Conservation (phyloP, 2,888 invertebrate genomes). For the Iphiclides podalirius region DNA sequence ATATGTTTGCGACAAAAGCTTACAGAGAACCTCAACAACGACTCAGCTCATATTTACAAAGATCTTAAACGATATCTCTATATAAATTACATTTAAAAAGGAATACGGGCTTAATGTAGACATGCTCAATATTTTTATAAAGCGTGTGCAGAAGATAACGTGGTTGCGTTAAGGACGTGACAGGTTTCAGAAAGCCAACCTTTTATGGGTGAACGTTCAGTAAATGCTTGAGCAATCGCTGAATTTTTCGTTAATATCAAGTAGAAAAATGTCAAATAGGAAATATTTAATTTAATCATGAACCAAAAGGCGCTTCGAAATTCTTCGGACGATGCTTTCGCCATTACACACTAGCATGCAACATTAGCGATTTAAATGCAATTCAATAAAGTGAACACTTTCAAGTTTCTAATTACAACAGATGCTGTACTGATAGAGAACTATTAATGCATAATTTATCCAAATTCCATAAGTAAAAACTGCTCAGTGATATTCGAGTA, state of each 20-base stretch:
- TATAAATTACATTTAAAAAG: conserved; percentile 52
- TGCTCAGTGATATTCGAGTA: conserved; percentile 74
- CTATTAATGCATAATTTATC: conserved; percentile 15
- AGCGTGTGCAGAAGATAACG: conserved; percentile 27
- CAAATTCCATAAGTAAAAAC: conserved; percentile 49
- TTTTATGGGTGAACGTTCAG: conserved; percentile 45
- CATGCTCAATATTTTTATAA: conserved; percentile 47
- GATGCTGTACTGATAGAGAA: conserved; percentile 32
- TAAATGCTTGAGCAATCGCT: conserved; percentile 71
- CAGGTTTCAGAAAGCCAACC: conserved; percentile 24
- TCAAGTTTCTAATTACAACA: conserved; percentile 66
- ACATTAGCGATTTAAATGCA: conserved; percentile 76
- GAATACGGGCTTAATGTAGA: conserved; percentile 54
- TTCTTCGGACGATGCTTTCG: conserved; percentile 41
- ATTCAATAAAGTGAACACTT: conserved; percentile 75
- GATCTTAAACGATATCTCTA: conserved; percentile 47
- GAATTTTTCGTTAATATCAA: conserved; percentile 34
- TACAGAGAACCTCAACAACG: conserved; percentile 56
- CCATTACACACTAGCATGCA: conserved; percentile 61
- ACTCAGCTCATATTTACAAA: conserved; percentile 42
- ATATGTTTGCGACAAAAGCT: conserved; percentile 78
- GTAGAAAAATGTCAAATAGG: conserved; percentile 16
- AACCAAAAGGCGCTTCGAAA: conserved; percentile 31
- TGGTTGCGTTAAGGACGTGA: conserved; percentile 21
- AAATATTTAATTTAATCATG: not conserved